A percentile compares a stretch with the other conserved stretches of the same genome.
Conservation (phyloP, 2,888 invertebrate genomes). For the Ophonus ardosiacus region DNA sequence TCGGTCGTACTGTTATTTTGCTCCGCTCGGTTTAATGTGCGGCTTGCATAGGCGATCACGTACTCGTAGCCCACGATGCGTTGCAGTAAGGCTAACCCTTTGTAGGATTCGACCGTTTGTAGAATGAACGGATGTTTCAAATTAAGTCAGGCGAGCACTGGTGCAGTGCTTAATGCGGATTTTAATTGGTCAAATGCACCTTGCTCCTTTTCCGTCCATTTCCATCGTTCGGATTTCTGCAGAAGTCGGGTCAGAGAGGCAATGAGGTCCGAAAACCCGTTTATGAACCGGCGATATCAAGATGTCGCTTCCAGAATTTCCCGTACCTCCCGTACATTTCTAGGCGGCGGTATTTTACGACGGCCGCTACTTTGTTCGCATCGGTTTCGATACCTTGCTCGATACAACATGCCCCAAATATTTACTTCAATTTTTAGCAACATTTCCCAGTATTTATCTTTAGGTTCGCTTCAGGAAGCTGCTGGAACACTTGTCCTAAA, state of each 20-base stretch:
- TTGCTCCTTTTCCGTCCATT: too few species aligned
- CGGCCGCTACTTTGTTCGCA: constrained; percentile 55
- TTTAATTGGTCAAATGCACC: too few species aligned
- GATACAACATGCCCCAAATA: constrained; percentile 66
- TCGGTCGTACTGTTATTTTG: too few species aligned
- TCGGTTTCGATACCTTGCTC: constrained; percentile 56
- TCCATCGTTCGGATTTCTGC: too few species aligned
- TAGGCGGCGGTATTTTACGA: not conserved
- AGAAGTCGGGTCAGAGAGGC: too few species aligned
- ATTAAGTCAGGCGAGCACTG: constrained; percentile 65
- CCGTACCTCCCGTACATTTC: constrained; percentile 65
- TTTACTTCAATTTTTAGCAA: constrained; percentile 58
- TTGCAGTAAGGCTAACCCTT: constrained; percentile 61
- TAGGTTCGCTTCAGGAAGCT: constrained; percentile 64
- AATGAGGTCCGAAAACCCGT: too few species aligned
- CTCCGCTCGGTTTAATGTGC: too few species aligned
- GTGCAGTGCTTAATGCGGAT: constrained; percentile 59
- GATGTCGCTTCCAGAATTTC: constrained; percentile 68
- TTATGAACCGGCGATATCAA: constrained; percentile 70
- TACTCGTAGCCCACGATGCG: constrained; percentile 27
- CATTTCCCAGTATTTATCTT: constrained; percentile 66
- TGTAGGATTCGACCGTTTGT: constrained; percentile 59
- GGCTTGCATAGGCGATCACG: too few species aligned
- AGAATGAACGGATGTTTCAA: constrained; percentile 65
- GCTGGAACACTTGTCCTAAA: constrained; percentile 63